Evolutionary conservation across 2,888 invertebrate genomes (phyloP), one percentile per base, ranked within the genome.

Genomic region (Panorpa germanica): DNA sequence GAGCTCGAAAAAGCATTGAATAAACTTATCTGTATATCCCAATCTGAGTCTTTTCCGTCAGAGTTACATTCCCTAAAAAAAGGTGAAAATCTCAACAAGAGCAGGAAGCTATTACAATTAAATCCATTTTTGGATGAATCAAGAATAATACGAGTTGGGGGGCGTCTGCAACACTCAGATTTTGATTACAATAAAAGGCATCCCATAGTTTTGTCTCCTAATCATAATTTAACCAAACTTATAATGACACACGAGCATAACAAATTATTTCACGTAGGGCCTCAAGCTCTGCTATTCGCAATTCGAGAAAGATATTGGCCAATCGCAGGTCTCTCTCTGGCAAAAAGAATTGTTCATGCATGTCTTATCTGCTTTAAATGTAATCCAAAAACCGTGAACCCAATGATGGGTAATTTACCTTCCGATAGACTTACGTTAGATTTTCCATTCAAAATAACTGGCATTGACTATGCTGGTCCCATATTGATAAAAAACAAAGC

Each of bases 401-500:
- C 22, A 3, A 15, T 29, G 9, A 33, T 34, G 24, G 33, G 36
- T 17, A 25, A 37, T 25, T 26, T 37, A 8, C 33, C 35, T 4
- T 18, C 25, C 8, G 14, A 22, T 11, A 20, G 35, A 9, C 4
- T 35, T 11, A 17, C 27, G 31, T 5, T 37, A 34, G 12, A 12
- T 8, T n/a, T n/a, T n/a, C n/a, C n/a, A n/a, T n/a, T n/a, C n/a
- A n/a, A n/a, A 10, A 34, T 25, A 17, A 25, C 30, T 6, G 40
- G 39, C 6, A 25, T 40, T 11, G 42, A 40, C 24, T 41, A 40
- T 24, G 37, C 37, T 5, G 41, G 42, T 8, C 34, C 32, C 9
- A 27, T 26, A 6, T 9, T 24, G 11, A 22, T 25, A 11, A 28
- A 31, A 14, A 14, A 19, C 14, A 13, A 25, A 12, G n/a, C 18